phyloP scores from a whole-genome alignment of 2,113 vertebrate genomes.

The Crotophaga sulcirostris region DNA sequence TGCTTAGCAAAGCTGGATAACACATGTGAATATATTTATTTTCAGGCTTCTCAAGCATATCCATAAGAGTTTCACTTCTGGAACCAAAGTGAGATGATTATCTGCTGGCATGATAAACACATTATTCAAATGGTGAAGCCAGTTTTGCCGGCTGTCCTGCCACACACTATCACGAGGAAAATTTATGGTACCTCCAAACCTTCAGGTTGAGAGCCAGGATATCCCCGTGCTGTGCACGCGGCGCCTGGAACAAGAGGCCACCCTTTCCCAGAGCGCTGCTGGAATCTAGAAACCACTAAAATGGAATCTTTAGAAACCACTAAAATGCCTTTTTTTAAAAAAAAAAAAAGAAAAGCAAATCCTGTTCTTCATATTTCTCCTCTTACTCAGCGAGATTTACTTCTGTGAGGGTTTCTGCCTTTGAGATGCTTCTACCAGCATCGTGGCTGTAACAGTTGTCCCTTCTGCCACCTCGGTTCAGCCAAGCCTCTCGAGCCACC shows the following conservation, averaged over 20 bases:
- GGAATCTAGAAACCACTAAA: conserved; percentile 1
- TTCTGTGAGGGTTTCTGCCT: neutral
- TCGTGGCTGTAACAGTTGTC: rapidly evolving
- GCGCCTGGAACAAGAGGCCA: neutral
- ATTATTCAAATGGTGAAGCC: neutral
- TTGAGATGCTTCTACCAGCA: neutral
- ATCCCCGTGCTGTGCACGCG: rapidly evolving
- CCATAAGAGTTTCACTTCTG: neutral
- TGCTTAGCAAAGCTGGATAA: neutral
- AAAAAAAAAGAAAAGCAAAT: neutral
- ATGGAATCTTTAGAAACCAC: neutral
- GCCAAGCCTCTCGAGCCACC: neutral
- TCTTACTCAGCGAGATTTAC: neutral
- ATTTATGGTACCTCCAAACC: neutral
- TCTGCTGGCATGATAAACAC: conserved; percentile 1
- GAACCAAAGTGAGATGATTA: neutral
- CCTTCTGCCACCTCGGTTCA: neutral
- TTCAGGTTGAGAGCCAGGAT: conserved; percentile 2
- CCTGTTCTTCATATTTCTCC: conserved; percentile 4
- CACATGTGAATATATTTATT: neutral
- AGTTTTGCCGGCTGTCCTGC: neutral
- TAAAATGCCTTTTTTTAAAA: neutral
- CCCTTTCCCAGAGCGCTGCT: neutral
- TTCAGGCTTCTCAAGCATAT: neutral
- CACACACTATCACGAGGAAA: neutral